Percentiles rank a stretch among this genome's conserved stretches.
Evolutionary conservation across 2,113 vertebrate genomes (phyloP).

Genomic region (Delphinus delphis): DNA sequence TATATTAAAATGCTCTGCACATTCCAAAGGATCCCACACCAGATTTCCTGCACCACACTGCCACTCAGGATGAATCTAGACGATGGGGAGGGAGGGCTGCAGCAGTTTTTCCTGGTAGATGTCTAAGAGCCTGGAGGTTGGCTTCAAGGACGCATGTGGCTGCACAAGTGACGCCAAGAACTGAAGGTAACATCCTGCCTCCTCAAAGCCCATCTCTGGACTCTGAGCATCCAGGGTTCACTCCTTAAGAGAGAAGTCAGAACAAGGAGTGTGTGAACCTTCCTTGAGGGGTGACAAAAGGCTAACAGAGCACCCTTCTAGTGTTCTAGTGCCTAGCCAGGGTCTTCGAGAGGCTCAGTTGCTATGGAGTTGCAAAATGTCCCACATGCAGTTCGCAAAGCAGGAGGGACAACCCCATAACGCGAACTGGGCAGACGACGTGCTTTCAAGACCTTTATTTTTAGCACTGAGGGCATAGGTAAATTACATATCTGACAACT

Average conservation of each 20-base stretch:
- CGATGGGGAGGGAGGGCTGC: rapidly evolving
- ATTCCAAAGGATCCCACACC: too few relatives aligned
- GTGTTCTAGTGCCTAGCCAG: neutral
- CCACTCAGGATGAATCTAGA: neutral
- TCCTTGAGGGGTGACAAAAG: neutral
- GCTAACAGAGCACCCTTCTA: neutral
- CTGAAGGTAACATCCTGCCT: neutral
- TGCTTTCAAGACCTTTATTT: neutral
- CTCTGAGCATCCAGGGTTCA: neutral
- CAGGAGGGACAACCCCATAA: neutral
- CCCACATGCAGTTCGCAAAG: neutral
- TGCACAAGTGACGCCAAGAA: neutral
- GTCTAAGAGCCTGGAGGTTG: neutral
- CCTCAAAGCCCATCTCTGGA: neutral
- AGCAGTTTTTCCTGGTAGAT: neutral
- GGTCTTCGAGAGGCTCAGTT: neutral
- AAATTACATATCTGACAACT: neutral
- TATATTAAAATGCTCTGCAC: neutral
- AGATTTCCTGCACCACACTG: neutral
- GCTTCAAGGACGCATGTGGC: neutral
- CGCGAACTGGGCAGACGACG: neutral
- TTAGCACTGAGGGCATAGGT: neutral
- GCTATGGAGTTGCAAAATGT: neutral
- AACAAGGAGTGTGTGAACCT: neutral
- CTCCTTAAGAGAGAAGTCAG: neutral